phyloP scores from a whole-genome alignment of 1,140 invertebrate genomes.

The Macrotrachela quadricornifera region DNA sequence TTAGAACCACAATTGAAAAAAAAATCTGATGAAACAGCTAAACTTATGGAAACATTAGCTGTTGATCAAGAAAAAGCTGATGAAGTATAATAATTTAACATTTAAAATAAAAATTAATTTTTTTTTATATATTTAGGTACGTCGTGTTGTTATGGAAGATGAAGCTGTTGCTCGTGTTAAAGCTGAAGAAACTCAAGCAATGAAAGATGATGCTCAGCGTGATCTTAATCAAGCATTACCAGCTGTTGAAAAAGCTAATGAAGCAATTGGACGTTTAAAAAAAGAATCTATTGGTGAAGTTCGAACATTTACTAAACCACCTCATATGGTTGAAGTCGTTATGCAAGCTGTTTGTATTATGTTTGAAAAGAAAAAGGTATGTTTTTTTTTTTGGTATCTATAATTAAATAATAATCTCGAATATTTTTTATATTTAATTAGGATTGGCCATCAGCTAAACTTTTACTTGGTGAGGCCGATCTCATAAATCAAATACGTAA shows the following conservation, averaged over 20 bases:
- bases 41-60: constrained; percentile 27
- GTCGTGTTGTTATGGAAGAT: constrained; percentile 29
- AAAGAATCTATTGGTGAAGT: constrained; percentile 73
- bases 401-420: neutral
- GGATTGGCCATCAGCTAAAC: constrained; percentile 29
- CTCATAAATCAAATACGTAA: constrained; percentile 27
- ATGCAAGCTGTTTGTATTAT: constrained; percentile 70
- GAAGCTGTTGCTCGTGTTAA: constrained; percentile 30
- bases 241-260: constrained; percentile 11
- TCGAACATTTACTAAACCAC: constrained; percentile 52
- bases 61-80: constrained; percentile 31
- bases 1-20: constrained; percentile 29
- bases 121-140: constrained; percentile 14
- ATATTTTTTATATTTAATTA: too few relatives aligned
- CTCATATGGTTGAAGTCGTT: constrained; percentile 30
- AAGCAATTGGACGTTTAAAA: constrained; percentile 57
- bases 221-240: constrained; percentile 4
- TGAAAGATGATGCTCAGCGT: constrained; percentile 28
- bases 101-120: neutral
- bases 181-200: constrained; percentile 30
- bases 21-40: constrained; percentile 26
- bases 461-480: constrained; percentile 23
- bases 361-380: constrained; percentile 48
- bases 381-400: neutral
- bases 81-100: constrained; percentile 14